These are phyloP conservation scores for Crematogaster levior DNA, from an alignment of 2,888 invertebrate species.

Conservation along the genomic window DNA sequence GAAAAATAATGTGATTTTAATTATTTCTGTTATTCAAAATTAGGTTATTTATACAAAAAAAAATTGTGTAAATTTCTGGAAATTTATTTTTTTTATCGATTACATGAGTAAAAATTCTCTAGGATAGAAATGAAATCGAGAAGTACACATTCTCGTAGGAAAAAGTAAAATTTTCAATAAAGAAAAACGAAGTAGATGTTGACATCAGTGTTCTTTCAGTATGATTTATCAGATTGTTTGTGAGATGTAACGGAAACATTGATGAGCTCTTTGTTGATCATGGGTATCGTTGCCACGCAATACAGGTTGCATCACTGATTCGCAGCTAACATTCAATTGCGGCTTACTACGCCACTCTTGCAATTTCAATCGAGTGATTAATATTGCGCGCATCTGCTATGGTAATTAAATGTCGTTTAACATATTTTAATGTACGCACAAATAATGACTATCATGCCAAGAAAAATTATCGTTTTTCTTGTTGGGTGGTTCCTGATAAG, in stretches of 20 bases:
- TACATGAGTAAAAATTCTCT: not conserved
- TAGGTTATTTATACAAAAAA: not conserved
- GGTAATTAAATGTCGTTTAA: constrained; percentile 21
- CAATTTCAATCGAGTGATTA: constrained; percentile 39
- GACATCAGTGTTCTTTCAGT: not conserved
- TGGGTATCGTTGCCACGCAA: not conserved
- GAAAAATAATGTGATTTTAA: not conserved
- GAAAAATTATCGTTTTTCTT: not conserved
- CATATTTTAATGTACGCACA: not conserved
- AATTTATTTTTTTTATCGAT: not conserved
- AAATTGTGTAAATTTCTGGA: not conserved
- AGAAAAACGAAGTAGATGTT: not conserved
- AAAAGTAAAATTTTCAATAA: not conserved
- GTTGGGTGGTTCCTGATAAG: not conserved
- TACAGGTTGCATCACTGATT: constrained; percentile 34
- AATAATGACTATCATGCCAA: not conserved
- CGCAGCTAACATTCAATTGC: constrained; percentile 42
- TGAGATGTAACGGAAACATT: not conserved
- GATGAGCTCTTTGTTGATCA: constrained; percentile 39
- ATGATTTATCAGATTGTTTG: not conserved
- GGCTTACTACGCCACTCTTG: constrained; percentile 18
- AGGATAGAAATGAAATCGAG: not conserved
- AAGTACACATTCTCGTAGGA: not conserved
- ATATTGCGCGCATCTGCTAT: constrained; percentile 8
- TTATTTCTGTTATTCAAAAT: not conserved